Percentiles rank a stretch among this genome's conserved stretches.
phyloP scores from a whole-genome alignment of 1,140 invertebrate species.

The Trichonephila clavata region DNA sequence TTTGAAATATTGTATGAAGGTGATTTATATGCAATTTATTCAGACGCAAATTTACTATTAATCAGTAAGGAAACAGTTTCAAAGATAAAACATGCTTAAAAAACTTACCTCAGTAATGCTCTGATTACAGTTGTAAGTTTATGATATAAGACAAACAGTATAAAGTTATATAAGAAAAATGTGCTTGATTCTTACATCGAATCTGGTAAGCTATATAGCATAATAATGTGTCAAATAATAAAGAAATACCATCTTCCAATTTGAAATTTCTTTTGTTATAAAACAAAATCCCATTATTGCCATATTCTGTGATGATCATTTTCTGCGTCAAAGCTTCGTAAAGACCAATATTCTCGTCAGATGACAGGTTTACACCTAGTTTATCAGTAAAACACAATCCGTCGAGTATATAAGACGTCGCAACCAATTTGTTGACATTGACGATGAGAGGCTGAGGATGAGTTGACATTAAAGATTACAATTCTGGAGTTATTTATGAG shows the following conservation, averaged over 20 bases:
- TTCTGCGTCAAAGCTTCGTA: not conserved
- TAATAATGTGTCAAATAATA: no score
- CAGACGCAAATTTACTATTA: no score
- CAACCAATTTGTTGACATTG: not conserved
- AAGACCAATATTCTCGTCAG: not conserved
- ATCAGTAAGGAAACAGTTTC: no score
- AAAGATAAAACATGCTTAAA: no score
- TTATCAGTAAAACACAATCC: constrained; percentile 13
- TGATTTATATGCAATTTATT: no score
- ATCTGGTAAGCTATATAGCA: not conserved
- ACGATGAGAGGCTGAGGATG: not conserved
- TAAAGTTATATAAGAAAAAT: no score
- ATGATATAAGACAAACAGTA: no score
- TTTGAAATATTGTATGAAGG: no score
- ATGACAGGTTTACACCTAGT: not conserved
- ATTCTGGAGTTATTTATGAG: not conserved
- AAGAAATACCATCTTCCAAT: no score
- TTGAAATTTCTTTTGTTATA: not conserved
- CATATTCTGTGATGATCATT: not conserved
- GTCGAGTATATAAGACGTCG: not conserved
- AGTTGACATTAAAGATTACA: constrained; percentile 19
- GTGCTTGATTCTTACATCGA: no score
- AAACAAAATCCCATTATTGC: not conserved
- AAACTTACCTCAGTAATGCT: no score
- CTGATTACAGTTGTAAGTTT: no score